A percentile compares a stretch with the other conserved stretches of the same genome.
These are phyloP conservation scores for Allophyes oxyacanthae DNA, from an alignment of 2,888 invertebrate genomes.

Conservation along the genomic window DNA sequence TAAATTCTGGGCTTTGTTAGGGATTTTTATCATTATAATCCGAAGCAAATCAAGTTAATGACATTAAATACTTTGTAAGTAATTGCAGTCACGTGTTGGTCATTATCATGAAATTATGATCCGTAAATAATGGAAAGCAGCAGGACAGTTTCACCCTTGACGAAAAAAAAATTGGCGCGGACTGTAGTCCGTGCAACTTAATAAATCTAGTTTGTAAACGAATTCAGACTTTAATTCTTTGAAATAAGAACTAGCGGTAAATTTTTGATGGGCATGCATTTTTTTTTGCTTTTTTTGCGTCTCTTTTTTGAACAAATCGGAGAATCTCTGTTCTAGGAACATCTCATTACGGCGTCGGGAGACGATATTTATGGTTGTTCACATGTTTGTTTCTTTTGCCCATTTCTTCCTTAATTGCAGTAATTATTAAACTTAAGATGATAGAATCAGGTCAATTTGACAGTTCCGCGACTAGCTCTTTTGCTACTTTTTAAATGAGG, in stretches of 20 bases:
- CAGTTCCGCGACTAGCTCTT: too few relatives aligned
- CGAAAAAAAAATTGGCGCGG: constrained; percentile 34
- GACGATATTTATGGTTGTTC: constrained; percentile 43
- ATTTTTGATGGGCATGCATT: constrained; percentile 23
- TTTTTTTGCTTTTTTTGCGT: constrained; percentile 57
- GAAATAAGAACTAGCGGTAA: constrained; percentile 21
- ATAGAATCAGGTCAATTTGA: constrained; percentile 11
- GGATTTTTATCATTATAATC: constrained; percentile 6
- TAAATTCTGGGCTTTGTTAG: constrained; percentile 9
- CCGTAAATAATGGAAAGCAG: constrained; percentile 3
- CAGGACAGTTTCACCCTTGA: constrained; percentile 17
- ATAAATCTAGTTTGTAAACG: constrained; percentile 2
- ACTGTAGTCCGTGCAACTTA: background rate
- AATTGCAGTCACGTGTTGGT: background rate
- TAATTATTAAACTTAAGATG: constrained; percentile 26
- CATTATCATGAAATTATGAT: background rate
- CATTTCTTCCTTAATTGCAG: constrained; percentile 39
- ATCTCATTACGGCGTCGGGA: constrained; percentile 67
- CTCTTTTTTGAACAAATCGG: constrained; percentile 64
- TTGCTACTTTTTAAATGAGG: too few relatives aligned
- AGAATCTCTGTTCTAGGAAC: constrained; percentile 73
- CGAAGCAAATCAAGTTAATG: too few relatives aligned
- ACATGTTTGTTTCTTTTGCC: constrained; percentile 32
- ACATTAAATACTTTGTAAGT: background rate
- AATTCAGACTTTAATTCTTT: constrained; percentile 10